Evolutionary conservation across 1,140 invertebrate species (phyloP).

Genomic region (Dendroctonus valens): DNA sequence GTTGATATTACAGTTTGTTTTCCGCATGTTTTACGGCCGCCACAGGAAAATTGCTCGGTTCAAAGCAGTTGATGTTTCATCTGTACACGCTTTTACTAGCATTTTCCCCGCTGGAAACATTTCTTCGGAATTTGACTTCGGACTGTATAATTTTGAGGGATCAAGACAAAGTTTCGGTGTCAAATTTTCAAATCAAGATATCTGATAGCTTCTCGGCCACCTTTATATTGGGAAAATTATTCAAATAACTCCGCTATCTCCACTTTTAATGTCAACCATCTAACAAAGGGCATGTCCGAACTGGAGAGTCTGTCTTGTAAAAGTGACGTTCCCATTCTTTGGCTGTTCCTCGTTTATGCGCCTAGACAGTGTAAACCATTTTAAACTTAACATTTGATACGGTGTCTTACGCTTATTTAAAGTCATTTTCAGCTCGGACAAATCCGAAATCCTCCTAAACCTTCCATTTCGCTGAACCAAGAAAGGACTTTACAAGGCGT

Average conservation of each 20-base stretch:
- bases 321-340: conserved; percentile 19
- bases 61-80: too few relatives aligned
- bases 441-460: conserved; percentile 1
- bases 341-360: conserved; percentile 4
- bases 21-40: too few relatives aligned
- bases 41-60: too few relatives aligned
- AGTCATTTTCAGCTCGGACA: neutral
- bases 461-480: neutral
- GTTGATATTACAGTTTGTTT: too few relatives aligned
- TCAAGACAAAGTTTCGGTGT: too few relatives aligned
- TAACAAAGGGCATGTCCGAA: conserved; percentile 12
- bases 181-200: too few relatives aligned
- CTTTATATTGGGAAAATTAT: conserved; percentile 3
- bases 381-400: conserved; percentile 8
- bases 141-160: too few relatives aligned
- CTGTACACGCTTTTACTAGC: too few relatives aligned
- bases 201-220: too few relatives aligned
- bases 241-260: conserved; percentile 8
- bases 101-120: too few relatives aligned
- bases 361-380: conserved; percentile 6
- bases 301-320: conserved; percentile 13
- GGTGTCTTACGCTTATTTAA: conserved; percentile 12
- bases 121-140: too few relatives aligned
- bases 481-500: too few relatives aligned
- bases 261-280: neutral